Evolutionary conservation across 1,140 invertebrate genomes (phyloP), one percentile per base, ranked within the genome.

Genomic region (Cheumatopsyche charites): DNA sequence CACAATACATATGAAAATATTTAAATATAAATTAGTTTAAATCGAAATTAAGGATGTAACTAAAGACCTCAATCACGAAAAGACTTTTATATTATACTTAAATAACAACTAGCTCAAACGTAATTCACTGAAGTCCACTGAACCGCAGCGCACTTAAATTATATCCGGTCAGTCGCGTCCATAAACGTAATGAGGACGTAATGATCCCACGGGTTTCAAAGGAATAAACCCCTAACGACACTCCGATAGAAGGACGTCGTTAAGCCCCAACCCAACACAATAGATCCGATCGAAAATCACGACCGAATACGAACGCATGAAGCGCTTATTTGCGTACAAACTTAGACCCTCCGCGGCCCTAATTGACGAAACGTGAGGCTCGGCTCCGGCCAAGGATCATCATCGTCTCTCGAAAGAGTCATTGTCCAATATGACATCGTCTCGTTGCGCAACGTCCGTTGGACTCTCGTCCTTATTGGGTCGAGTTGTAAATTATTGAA

Each of bases 391-490:
- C 25, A 6, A 9, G 23, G 41, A 23, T 26, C 61, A 70, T 70
- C 42, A n/a, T n/a, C 55, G 21, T 9, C 4, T 71, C 19, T 26
- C 41, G 58, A 29, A 68, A 17, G 12, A 13, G 45, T 68, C 41
- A 42, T 7, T 62, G 23, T 61, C 67, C 9, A 41, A 19, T 69
- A 62, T 61, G 68, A 36, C 29, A 36, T 62, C 52, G 68, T 55
- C 55, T 71, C 25, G 62, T 71, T 71, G 69, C 62, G 69, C 61
- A 71, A 70, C 36, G 42, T 45, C 45, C 21, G 17, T 36, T 55
- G 13, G 55, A 62, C 55, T 47, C 69, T 71, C 45, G 69, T 71
- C 69, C 69, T 71, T 71, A 71, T 71, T 45, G 26, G 66, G 49
- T 52, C 66, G 25, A 58, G 66, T 45, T 19, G 66, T 68, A 68